Evolutionary conservation across 2,888 invertebrate genomes (phyloP), one percentile per base, ranked within the genome.

Genomic region (Anthrax anthrax): DNA sequence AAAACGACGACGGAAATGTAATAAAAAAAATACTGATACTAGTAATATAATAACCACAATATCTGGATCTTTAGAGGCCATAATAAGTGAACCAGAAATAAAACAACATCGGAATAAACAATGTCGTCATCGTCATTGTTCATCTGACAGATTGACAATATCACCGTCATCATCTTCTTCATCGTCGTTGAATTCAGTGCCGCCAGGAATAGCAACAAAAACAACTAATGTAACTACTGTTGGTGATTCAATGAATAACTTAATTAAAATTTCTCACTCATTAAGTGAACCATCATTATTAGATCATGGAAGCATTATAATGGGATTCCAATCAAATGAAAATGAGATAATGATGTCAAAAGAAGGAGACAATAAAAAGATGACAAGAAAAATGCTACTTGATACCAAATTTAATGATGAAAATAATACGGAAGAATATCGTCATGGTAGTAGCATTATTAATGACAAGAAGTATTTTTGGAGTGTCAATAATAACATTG

Each of bases 251-350:
- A 38, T 39, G 39, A 42, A 32, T 39, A 34, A 48, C 19, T 37
- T 42, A 23, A 36, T 37, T 18, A 39, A 27, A 43, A 36, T 39
- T 27, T n/a, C 36, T 16, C 48, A 48, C 38, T 48, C 48, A 37
- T 37, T 46, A 17, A 48, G 48, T 42, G 48, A 48, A 37, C 48
- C 48, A 34, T 37, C 42, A 4, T 23, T n/a, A n/a, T n/a, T 48
- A n/a, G 45, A 48, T 23, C 23, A 23, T 6, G 23, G 5, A 23
- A 6, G 23, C 8, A 8, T 23, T 6, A n/a, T 17, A n/a, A 42
- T 43, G 17, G 34, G 37, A 32, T 12, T 37, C 2, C 39, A 42
- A 38, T 36, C 19, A 34, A 42, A 32, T 23, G 23, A 23, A 23
- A 23, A 23, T 23, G 23, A 23, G 8, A 23, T 23, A 23, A 23